Evolutionary conservation across 2,888 invertebrate genomes (phyloP), one percentile per base, ranked within the genome.

Genomic region (Lithophane leautieri): DNA sequence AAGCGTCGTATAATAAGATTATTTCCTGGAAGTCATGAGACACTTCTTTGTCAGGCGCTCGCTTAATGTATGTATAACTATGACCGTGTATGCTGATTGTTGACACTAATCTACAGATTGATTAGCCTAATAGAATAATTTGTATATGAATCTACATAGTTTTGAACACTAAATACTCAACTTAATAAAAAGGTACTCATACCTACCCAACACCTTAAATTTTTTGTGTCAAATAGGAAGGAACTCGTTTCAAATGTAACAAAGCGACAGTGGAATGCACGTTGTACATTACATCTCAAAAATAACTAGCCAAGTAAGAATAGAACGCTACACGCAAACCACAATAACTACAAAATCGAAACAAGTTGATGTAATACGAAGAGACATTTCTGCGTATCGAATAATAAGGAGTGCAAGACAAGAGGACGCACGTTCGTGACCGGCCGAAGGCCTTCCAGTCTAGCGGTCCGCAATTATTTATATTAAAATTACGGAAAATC

Each of bases 1-100:
- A 95, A 93, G 91, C 93, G 91, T 90, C 92, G 90, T 93, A 90
- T 94, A 92, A 94, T 93, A 94, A 94, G 92, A 95, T 93, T 94
- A 94, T 95, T 96, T 96, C 96, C 96, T 94, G 95, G 95, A 96
- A 95, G 91, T 92, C 91, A 92, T 90, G 91, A 91, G 92, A 92
- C 92, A 93, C 91, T 91, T 92, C 92, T 94, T 93, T 93, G 92
- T 93, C 89, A 90, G 88, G 58, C 84, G 63, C 79, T 88, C 73
- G 84, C 70, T 81, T 82, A 68, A 83, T 80, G 70, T 85, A 79
- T 70, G 71, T 78, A 50, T 47, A 72, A 71, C 79, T 79, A 81
- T 78, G 78, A 77, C 73, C 70, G 65, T 76, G 58, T 60, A 62
- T 68, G 77, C 65, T 73, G 47, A 72, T 61, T 62, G 83, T 70